Percentiles rank a stretch among this genome's conserved stretches.
Conservation (phyloP, 2,797 vertebrate species). For the Mareca strepera region DNA sequence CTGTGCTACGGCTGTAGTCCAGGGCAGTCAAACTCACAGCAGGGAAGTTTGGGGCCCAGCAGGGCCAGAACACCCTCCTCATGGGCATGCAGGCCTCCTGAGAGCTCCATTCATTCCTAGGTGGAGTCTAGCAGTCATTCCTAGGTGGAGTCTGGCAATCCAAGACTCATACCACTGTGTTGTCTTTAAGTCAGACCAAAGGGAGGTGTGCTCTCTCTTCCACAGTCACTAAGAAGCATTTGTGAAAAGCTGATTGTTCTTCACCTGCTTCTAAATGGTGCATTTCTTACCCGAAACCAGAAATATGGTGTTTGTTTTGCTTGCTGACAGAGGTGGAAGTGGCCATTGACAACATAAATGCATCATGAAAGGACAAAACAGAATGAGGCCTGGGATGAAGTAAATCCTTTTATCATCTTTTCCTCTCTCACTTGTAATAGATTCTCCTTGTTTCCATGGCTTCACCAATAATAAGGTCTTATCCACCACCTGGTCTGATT, state of each 20-base stretch:
- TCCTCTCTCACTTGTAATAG: neutral
- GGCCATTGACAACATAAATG: neutral
- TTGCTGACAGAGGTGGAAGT: neutral
- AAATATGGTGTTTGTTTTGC: neutral
- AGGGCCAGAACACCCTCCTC: neutral
- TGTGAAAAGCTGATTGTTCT: neutral
- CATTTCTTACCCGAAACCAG: neutral
- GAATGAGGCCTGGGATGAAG: neutral
- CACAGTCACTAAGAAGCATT: neutral
- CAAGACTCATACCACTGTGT: neutral
- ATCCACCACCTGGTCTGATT: neutral
- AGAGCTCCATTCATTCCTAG: neutral
- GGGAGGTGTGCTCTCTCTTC: neutral
- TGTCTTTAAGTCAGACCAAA: neutral
- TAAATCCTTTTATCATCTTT: neutral
- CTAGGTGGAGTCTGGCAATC: neutral
- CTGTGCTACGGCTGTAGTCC: accelerated
- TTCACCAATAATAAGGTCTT: neutral
- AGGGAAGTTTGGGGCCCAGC: neutral
- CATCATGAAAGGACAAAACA: neutral
- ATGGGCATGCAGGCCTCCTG: accelerated
- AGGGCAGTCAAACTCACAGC: neutral
- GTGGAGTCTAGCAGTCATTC: neutral
- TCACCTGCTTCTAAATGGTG: neutral
- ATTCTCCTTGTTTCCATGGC: neutral